Base-by-base conservation (phyloP, 2,113 vertebrate species). In the Agapornis roseicollis region DNA sequence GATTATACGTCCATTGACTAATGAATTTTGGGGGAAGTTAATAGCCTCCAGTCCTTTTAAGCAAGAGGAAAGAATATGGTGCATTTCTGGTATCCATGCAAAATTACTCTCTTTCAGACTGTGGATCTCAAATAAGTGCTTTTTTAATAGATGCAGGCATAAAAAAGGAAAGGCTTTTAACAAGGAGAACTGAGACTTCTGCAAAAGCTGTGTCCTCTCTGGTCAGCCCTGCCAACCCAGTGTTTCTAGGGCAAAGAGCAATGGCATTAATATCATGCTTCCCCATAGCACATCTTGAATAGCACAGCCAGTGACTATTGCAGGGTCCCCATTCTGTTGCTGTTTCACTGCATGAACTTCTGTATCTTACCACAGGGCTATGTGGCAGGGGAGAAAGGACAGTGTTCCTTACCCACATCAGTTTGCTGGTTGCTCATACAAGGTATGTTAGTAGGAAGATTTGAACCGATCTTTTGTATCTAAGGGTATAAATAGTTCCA, bases 261-360 rank as follows among this genome's bases (percentile, higher is more conserved):
- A 18, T 37, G 72, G 29, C 0, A 0, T 63, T 63, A 37, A 28
- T 17, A 50, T 46, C 1, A 0, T 41, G 29, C 33, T 78, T 81
- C 25, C 37, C 20, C 41, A 35, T 22, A 58, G 24, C 22, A 50
- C 24, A 85, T 11, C 28, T 61, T 66, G 46, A 72, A 24, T 13
- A 85, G 8, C 42, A 37, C 37, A 89, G 47, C 11, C 29, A 46
- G 47, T 47, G 70, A n/a, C 41, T 66, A 33, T 46, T 56, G 16
- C 13, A 10, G 20, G 46, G 42, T 44, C 8, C 58, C 14, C 11
- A 41, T 7, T 50, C 41, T 44, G 41, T 58, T 91, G 22, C 46
- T 70, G 5, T 85, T 85, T 52, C 29, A 33, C 22, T 63, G 42
- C 11, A 29, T 73, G 58, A 42, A 33, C 44, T 71, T 92, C 58